Conservation (phyloP, 2,888 invertebrate genomes). For the Philopedon plagiatum region DNA sequence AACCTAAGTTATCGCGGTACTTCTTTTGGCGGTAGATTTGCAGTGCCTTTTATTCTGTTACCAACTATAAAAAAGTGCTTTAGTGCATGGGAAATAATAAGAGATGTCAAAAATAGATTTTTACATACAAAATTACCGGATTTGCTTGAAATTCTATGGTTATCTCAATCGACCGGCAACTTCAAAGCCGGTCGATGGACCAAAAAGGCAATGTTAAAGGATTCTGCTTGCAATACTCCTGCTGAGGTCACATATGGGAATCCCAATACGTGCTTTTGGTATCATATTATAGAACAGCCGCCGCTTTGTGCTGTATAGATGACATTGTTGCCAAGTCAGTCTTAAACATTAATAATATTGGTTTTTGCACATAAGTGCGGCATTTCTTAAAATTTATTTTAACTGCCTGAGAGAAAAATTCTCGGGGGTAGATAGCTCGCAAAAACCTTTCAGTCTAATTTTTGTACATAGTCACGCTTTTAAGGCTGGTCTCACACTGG, state of each 20-base stretch:
- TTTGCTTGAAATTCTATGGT: conserved; percentile 31
- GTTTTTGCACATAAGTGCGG: too few relatives aligned
- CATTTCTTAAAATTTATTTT: too few relatives aligned
- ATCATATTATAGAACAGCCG: not conserved
- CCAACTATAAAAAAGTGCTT: not conserved
- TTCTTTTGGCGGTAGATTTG: too few relatives aligned
- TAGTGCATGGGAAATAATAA: not conserved
- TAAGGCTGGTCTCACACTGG: too few relatives aligned
- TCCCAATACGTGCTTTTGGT: conserved; percentile 4
- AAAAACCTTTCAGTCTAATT: too few relatives aligned
- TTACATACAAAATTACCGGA: conserved; percentile 1
- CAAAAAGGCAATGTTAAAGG: conserved; percentile 24
- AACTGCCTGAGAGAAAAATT: too few relatives aligned
- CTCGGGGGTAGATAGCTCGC: too few relatives aligned
- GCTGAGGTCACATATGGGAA: conserved; percentile 30
- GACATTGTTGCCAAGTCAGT: not conserved
- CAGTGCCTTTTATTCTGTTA: too few relatives aligned
- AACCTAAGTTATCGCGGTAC: too few relatives aligned
- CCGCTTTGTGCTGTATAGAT: not conserved
- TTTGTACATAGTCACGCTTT: too few relatives aligned
- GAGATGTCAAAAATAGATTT: conserved; percentile 9
- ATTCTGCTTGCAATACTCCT: conserved; percentile 27
- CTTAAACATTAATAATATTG: too few relatives aligned
- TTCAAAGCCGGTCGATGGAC: conserved; percentile 29
- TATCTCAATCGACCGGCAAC: conserved; percentile 27